Evolutionary conservation across 2,888 invertebrate genomes (phyloP), one percentile per base, ranked within the genome.

Genomic region (Brachynemurus nebulosus): DNA sequence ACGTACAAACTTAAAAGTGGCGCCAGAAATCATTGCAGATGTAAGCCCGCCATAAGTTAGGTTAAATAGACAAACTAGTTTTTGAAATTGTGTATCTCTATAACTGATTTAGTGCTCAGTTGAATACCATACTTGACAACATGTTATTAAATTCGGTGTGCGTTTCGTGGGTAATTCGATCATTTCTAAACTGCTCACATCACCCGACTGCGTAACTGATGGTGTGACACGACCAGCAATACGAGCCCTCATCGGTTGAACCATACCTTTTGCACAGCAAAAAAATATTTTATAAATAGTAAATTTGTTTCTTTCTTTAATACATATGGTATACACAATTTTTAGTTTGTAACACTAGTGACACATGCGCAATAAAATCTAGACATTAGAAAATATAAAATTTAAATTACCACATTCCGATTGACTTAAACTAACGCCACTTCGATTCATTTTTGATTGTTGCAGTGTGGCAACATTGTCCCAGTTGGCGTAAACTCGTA

Each of bases 401-500:
- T n/a, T n/a, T n/a, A 37, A 33, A 19, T 8, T 42, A 42, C 63
- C 63, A 51, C 63, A 65, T 49, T 65, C 63, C 1, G 63, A 60
- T 3, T 59, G 56, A 8, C 63, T 59, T 46, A 65, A 53, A 52
- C 63, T 60, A 16, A 61, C 52, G 54, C 68, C 54, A 47, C 62
- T 60, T 40, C 53, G 60, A 4, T 62, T 66, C 66, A 65, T 65
- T 55, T 65, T 66, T 1, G 64, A 64, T 46, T 66, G 66, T 50
- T 65, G 65, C 46, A 64, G 52, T 1, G 66, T 59, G 4, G 63
- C 70, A 23, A 70, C 66, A 44, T 70, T 66, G 57, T 79, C 76
- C 78, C 85, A 85, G 57, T 84, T 81, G 3, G 82, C 74, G 57
- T 86, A 86, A 18, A 83, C 72, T 45, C 84, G 68, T n/a, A 76